Conservation (phyloP, 2,113 vertebrate genomes). For the Ammospiza caudacuta region DNA sequence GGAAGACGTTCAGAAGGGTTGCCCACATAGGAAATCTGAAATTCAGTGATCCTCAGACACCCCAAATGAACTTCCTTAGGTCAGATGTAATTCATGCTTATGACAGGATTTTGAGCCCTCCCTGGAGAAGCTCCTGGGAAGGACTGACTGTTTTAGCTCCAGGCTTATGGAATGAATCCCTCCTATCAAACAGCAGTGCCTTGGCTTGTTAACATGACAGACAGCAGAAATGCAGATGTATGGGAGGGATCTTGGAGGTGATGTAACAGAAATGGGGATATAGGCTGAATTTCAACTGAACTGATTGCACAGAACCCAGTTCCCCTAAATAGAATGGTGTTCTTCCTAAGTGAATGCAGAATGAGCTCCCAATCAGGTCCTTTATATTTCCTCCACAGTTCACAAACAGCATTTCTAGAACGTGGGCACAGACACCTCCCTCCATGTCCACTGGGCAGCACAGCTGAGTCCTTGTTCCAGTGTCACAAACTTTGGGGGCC, state of each 20-base stretch:
- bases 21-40: background rate
- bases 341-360: background rate
- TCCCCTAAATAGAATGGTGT: background rate
- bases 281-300: background rate
- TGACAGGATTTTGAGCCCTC: background rate
- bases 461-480: background rate
- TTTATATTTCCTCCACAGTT: background rate
- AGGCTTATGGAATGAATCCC: background rate
- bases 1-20: background rate
- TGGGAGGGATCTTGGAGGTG: background rate
- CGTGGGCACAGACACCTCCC: background rate
- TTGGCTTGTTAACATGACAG: background rate
- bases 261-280: background rate
- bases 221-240: background rate
- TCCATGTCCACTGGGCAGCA: accelerated
- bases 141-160: background rate
- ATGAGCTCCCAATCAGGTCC: background rate
- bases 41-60: background rate
- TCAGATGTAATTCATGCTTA: background rate
- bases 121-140: background rate
- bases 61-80: background rate
- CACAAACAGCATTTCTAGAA: background rate
- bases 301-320: background rate
- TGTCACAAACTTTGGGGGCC: background rate
- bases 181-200: background rate